Conservation (phyloP, 2,113 vertebrate species). For the Coracopsis vasa region DNA sequence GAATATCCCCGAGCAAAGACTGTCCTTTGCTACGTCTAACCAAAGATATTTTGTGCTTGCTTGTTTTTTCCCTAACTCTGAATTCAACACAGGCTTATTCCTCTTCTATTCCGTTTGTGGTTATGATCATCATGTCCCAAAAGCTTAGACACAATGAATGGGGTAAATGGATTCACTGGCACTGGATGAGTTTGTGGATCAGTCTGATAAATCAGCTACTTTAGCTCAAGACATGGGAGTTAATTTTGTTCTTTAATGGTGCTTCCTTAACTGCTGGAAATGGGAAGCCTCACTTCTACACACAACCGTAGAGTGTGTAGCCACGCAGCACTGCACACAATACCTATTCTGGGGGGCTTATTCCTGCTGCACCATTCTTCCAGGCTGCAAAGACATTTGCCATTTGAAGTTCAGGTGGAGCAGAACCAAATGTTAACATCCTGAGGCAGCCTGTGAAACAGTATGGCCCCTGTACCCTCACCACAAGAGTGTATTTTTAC, state of each 20-base stretch:
- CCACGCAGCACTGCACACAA: neutral
- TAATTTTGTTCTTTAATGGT: neutral
- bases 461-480: neutral
- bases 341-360: neutral
- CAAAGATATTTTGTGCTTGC: neutral
- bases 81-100: neutral
- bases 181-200: neutral
- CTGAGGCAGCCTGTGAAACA: neutral
- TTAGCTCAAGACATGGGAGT: neutral
- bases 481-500: neutral
- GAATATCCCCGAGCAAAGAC: conserved; percentile 11
- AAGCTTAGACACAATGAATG: neutral
- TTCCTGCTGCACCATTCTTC: neutral
- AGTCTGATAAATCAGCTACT: neutral
- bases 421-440: neutral
- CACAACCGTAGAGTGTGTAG: neutral
- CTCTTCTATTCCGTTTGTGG: neutral
- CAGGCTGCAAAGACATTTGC: neutral
- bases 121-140: neutral
- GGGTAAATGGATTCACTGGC: neutral
- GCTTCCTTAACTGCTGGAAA: neutral
- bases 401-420: neutral
- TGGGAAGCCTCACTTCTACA: neutral
- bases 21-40: conserved; percentile 18
- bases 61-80: neutral